Base-by-base conservation (phyloP, 2,888 invertebrate species). In the Cephus sareptanus region DNA sequence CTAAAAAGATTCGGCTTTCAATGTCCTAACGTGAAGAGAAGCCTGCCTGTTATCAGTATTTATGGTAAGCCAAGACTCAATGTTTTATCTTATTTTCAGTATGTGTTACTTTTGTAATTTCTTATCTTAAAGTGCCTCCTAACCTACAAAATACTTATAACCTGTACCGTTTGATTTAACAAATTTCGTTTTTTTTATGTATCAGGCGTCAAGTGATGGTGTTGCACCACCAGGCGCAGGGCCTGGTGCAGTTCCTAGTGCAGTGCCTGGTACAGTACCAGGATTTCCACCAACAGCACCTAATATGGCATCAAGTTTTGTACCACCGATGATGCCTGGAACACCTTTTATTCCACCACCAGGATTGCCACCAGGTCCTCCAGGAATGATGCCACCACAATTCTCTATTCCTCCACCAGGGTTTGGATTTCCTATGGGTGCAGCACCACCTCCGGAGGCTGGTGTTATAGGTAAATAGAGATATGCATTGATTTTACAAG, bases 371-470 rank as follows among this genome's bases (percentile, higher is more conserved):
- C 90, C 91, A 69, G 91, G 90, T 77, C 90, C 91, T 37, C 90
- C 91, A 0, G 90, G 89, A 23, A 90, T 90, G 3, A 94, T 95
- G 92, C 94, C 96, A 79, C 94, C 96, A 34, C 95, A 95, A 34
- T 96, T 96, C 90, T 95, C 94, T 69, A 95, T 96, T 89, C 97
- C 97, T 69, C 96, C 97, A 34, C 96, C 97, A 15, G 96, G 96
- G 68, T 96, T 95, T 90, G 93, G 93, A 15, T 91, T 90, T 81
- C 89, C 90, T 31, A 89, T 91, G 12, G 81, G 85, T 30, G 85
- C 86, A 30, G 86, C 88, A 34, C 85, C 89, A 79, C 82, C 89
- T 37, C 85, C 88, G 4, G 91, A 91, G 73, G 79, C 89, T 30
- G 87, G 89, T 77, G 91, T 91, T 3, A 91, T 91, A 79, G 89